Evolutionary conservation across 2,888 invertebrate genomes (phyloP).

Genomic region (Gisinianus flammeolus): DNA sequence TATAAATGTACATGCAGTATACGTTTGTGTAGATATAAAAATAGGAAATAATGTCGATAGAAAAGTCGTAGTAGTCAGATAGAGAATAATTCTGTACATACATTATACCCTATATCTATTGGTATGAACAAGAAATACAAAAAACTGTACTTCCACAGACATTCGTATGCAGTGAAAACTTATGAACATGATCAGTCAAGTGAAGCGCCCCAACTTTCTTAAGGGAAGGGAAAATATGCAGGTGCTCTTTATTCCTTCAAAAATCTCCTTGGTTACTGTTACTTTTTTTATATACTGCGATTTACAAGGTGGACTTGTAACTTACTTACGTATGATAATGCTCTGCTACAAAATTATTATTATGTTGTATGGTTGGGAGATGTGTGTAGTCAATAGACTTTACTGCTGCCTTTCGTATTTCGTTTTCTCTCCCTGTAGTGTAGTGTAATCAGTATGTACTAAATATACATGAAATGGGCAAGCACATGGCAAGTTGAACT

Average conservation of each 20-base stretch:
- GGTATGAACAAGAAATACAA: too few relatives aligned
- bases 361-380: not conserved
- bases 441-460: not conserved
- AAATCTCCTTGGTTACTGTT: not conserved
- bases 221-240: conserved; percentile 51
- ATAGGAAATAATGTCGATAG: not conserved
- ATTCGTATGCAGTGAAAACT: too few relatives aligned
- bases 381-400: too few relatives aligned
- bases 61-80: too few relatives aligned
- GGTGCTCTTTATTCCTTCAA: conserved; percentile 43
- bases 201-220: not conserved
- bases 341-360: not conserved
- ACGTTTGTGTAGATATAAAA: not conserved
- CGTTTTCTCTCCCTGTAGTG: not conserved
- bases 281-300: too few relatives aligned
- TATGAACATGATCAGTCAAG: not conserved
- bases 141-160: too few relatives aligned
- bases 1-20: too few relatives aligned
- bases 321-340: too few relatives aligned
- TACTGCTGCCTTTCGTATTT: too few relatives aligned
- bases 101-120: too few relatives aligned
- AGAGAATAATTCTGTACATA: too few relatives aligned
- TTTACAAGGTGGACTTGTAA: too few relatives aligned
- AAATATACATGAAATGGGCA: not conserved
- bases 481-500: not conserved